Evolutionary conservation across 37 sponge, comb jelly and placozoan genomes (phyloP), one percentile per base, ranked within the genome.

Genomic region (Aplysina aerophoba): DNA sequence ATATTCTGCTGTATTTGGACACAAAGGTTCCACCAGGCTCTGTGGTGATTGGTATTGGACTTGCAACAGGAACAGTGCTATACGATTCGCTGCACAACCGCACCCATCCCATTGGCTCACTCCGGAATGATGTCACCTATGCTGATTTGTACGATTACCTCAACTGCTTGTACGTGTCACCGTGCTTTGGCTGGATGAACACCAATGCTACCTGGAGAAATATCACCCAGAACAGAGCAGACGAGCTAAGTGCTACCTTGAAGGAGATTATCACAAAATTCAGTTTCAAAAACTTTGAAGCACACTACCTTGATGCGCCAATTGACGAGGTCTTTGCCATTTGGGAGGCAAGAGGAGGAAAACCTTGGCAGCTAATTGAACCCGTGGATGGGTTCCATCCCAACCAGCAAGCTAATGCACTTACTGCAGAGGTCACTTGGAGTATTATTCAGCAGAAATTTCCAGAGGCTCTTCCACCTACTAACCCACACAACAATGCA

Each of bases 341-440:
- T 19, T 97, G 97, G 97, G 65, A 56, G 63, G 63, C 36, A 3
- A 25, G 81, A 59, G 97, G 97, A 4, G 91, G 89, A 12, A 55
- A 97, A 63, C 39, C 56, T 15, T 92, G 91, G 92, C 86, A 97
- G 64, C 88, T 97, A 79, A 90, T 97, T 24, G 95, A 97, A 57
- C 97, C 97, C 0, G 95, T 94, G 59, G 97, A 97, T 86, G 97
- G 97, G n/a, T 92, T 97, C 44, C 97, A 97, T 59, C 89, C 95
- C 55, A 94, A 87, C 67, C 95, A 92, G 74, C 57, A 75, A 8
- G 91, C 81, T 17, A 86, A 94, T 34, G 88, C 88, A 39, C 91
- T 91, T 16, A 82, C 86, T 28, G 87, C 95, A 15, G 84, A 90
- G 56, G 68, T 94, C 13, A 25, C 81, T 16, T 97, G 92, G 87